phyloP scores from a whole-genome alignment of 2,113 vertebrate genomes.

The Pelvicachromis taeniatus region DNA sequence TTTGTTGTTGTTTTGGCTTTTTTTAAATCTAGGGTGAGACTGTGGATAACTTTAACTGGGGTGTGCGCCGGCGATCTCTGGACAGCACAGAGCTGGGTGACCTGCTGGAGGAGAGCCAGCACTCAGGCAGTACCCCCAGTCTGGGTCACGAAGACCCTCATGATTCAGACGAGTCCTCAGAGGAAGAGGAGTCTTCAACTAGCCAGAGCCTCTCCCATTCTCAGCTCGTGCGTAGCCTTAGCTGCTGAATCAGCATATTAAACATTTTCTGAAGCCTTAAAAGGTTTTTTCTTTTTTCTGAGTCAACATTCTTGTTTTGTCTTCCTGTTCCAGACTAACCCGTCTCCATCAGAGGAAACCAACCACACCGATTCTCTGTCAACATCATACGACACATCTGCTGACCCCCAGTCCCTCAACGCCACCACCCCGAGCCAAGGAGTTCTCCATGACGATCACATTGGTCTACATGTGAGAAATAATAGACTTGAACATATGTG shows the following conservation, averaged over 20 bases:
- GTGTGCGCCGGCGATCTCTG: constrained; percentile 92
- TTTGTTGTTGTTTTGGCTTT: constrained; percentile 1
- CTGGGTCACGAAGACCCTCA: constrained; percentile 86
- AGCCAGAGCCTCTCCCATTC: constrained; percentile 93
- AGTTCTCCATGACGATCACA: constrained; percentile 37
- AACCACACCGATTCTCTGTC: constrained; percentile 86
- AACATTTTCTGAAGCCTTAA: not conserved
- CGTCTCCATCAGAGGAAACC: constrained; percentile 91
- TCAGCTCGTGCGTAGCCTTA: constrained; percentile 79
- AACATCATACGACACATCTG: constrained; percentile 82
- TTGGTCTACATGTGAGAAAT: constrained; percentile 43
- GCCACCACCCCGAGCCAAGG: constrained; percentile 82
- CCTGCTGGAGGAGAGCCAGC: constrained; percentile 91
- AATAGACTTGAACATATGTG: not conserved
- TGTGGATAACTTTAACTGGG: constrained; percentile 99
- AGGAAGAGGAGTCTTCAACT: constrained; percentile 91
- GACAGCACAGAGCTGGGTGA: constrained; percentile 96
- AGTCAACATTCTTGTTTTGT: not conserved
- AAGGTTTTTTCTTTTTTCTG: not conserved
- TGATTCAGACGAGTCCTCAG: constrained; percentile 93
- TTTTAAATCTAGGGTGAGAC: constrained; percentile 85
- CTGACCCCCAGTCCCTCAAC: constrained; percentile 79
- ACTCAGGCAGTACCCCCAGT: constrained; percentile 90
- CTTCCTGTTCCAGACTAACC: constrained; percentile 81
- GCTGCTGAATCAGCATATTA: not conserved